phyloP scores from a whole-genome alignment of 2,113 vertebrate genomes.

The Cnemophilus loriae region DNA sequence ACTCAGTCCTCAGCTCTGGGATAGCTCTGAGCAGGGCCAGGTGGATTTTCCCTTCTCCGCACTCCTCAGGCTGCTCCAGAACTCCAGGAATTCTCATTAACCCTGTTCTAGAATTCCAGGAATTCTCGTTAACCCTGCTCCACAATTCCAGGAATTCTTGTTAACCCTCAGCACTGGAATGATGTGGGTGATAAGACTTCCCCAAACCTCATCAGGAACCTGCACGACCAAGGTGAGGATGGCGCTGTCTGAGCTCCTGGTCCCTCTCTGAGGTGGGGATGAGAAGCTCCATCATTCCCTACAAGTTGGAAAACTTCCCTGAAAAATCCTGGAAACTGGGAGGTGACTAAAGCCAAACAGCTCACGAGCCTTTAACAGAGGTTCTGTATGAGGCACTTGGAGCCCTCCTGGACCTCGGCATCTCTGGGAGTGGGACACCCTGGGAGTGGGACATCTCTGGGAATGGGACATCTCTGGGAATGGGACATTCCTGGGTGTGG shows the following conservation, averaged over 20 bases:
- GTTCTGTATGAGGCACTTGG: background rate
- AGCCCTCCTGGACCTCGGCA: background rate
- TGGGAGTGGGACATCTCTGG: too few species aligned
- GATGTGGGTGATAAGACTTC: too few species aligned
- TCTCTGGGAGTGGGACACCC: too few species aligned
- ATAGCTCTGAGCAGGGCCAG: background rate
- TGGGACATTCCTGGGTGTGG: too few species aligned
- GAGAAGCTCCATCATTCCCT: background rate
- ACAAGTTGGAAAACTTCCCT: background rate
- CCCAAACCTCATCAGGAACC: background rate
- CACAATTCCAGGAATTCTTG: too few species aligned
- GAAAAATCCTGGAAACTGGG: background rate
- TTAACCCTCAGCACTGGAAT: background rate
- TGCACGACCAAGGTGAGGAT: background rate
- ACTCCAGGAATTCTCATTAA: background rate
- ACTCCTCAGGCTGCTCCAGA: background rate
- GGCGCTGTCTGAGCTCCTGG: background rate
- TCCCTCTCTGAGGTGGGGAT: background rate
- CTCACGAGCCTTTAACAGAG: rapidly evolving
- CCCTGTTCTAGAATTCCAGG: too few species aligned
- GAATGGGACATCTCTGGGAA: background rate
- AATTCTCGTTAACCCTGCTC: background rate
- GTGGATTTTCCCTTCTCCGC: background rate
- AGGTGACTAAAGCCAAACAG: background rate
- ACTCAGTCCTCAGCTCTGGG: rapidly evolving